Evolutionary conservation across 1,140 invertebrate species (phyloP), one percentile per base, ranked within the genome.

Genomic region (Caenorhabditis latens): DNA sequence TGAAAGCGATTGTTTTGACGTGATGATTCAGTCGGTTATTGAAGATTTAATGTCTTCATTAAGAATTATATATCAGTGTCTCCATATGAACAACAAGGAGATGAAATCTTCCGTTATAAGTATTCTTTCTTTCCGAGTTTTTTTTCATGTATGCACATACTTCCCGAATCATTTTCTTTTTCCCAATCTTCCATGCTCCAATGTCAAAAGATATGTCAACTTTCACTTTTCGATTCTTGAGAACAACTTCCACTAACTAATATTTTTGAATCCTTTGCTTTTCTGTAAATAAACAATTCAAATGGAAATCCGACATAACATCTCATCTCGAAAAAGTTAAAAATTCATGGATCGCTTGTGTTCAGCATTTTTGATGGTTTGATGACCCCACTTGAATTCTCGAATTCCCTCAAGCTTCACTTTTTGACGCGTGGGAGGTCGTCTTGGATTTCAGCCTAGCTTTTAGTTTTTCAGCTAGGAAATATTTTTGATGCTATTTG

Each of bases 1-100:
- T 95, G 90, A 95, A 95, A 93, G 95, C 95, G 0, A 94, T 96
- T 84, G 95, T 96, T 13, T 93, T 95, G 67, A 96, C 95, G 42
- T 85, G 58, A 55, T 75, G 21, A 67, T 75, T 9, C 50, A 53
- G 9, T 16, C 9, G 9, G 9, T 4, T 53, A 0, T 53, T 9
- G 24, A 63, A 7, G 61, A 32, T 63, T 13, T 4, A 32, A 63
- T 63, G 61, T 24, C n/a, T 43, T 46, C 42, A 46, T 13, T 0
- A n/a, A 46, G 9, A 71, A 48, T 48, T 71, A 48, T 71, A n/a
- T 48, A 71, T 48, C 43, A 71, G 42, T 46, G 16, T 6, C 7
- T 71, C 16, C 11, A 71, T 14, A 43, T n/a, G 65, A 46, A 71
- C 42, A 65, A 65, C 32, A 65, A 65, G 32, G 40, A 11, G 9